Evolutionary conservation across 2,888 invertebrate species (phyloP).

Genomic region (Trichopria drosophilae): DNA sequence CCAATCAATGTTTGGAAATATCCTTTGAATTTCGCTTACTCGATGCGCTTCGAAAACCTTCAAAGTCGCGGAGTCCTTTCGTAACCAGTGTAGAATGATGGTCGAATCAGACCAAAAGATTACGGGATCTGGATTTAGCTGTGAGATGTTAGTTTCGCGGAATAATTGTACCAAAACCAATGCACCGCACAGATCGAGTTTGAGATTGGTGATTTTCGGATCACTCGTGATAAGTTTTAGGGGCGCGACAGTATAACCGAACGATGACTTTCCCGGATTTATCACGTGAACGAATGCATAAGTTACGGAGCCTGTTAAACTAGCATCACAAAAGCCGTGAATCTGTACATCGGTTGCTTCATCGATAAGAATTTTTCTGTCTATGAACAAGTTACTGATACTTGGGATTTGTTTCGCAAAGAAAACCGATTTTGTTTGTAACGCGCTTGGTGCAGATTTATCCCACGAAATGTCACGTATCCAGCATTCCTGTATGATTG

Average conservation of each 20-base stretch:
- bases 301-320: slow-evolving; percentile 30
- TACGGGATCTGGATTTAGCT: too few species aligned
- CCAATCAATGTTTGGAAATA: slow-evolving; percentile 2
- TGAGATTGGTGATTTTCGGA: slow-evolving; percentile 21
- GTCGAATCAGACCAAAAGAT: background rate
- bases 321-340: too few species aligned
- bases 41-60: background rate
- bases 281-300: slow-evolving; percentile 11
- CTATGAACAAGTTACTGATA: slow-evolving; percentile 17
- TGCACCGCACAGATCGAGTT: slow-evolving; percentile 31
- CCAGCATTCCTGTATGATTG: slow-evolving; percentile 27
- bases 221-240: slow-evolving; percentile 13
- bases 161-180: too few species aligned
- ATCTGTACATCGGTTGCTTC: slow-evolving; percentile 23
- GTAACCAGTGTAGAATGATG: background rate
- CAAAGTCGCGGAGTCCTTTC: background rate
- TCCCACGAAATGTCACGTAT: too few species aligned
- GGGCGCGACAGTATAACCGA: slow-evolving; percentile 21
- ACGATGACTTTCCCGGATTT: background rate
- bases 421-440: slow-evolving; percentile 15
- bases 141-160: too few species aligned
- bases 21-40: background rate
- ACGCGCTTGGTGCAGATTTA: slow-evolving; percentile 20
- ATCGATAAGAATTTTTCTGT: slow-evolving; percentile 2
- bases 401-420: slow-evolving; percentile 17